These are phyloP conservation scores for Galaxea fascicularis DNA, from an alignment of 92 coral and sea anemone species.

Conservation along the genomic window DNA sequence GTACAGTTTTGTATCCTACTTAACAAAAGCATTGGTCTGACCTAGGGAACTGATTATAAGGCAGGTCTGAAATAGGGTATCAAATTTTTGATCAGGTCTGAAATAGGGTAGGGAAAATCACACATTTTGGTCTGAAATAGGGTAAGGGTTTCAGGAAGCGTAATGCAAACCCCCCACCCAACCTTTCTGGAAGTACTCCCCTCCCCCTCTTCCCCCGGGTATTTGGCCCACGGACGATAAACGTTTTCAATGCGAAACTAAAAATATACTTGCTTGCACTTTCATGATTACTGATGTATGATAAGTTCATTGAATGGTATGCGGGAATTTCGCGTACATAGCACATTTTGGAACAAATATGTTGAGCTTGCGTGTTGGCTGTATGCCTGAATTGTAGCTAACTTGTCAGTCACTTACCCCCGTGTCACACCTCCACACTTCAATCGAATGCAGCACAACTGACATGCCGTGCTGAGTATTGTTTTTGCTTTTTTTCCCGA, in stretches of 20 bases:
- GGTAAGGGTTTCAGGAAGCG: too few relatives aligned
- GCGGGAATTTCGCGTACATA: neutral
- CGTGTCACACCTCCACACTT: slow-evolving; percentile 27
- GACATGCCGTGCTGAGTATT: slow-evolving; percentile 2
- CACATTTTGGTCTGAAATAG: too few relatives aligned
- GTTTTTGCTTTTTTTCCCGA: neutral
- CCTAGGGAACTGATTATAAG: too few relatives aligned
- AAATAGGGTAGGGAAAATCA: too few relatives aligned
- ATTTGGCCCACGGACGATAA: too few relatives aligned
- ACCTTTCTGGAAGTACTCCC: too few relatives aligned
- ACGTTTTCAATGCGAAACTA: neutral
- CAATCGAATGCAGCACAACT: slow-evolving; percentile 7
- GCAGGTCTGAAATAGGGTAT: too few relatives aligned
- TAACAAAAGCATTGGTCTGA: too few relatives aligned
- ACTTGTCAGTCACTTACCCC: neutral
- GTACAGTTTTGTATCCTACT: too few relatives aligned
- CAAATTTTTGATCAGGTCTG: too few relatives aligned
- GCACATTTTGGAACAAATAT: slow-evolving; percentile 10
- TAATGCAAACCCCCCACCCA: too few relatives aligned
- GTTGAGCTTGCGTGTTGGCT: neutral
- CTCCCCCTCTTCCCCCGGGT: too few relatives aligned
- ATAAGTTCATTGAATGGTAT: neutral
- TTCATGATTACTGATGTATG: neutral
- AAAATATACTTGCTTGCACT: neutral
- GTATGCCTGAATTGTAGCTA: slow-evolving; percentile 7